phyloP scores from a whole-genome alignment of 2,888 invertebrate species.

The Hyalella azteca region DNA sequence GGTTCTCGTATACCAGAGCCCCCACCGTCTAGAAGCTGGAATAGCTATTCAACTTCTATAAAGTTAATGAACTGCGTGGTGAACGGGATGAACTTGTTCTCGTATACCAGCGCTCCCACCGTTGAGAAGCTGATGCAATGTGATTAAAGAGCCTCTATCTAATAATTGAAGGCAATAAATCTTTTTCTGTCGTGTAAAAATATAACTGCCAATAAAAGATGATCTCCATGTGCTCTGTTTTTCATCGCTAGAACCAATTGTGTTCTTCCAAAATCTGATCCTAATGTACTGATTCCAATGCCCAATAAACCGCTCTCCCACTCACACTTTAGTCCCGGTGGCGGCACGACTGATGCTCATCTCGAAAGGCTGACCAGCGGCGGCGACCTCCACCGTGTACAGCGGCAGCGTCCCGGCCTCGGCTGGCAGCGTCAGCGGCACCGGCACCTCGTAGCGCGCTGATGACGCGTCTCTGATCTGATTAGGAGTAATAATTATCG shows the following conservation, averaged over 20 bases:
- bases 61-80: constrained; percentile 63
- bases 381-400: constrained; percentile 45
- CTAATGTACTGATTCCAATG: too few relatives aligned
- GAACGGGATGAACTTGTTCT: constrained; percentile 65
- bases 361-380: constrained; percentile 41
- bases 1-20: constrained; percentile 63
- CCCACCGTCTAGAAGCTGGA: not conserved
- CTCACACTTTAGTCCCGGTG: constrained; percentile 29
- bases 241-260: too few relatives aligned
- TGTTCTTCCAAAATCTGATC: too few relatives aligned
- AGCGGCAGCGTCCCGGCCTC: constrained; percentile 14
- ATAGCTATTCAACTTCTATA: too few relatives aligned
- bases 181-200: too few relatives aligned
- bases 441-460: constrained; percentile 50
- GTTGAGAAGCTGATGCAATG: not conserved
- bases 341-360: constrained; percentile 40
- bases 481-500: too few relatives aligned
- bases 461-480: constrained; percentile 47
- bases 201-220: too few relatives aligned
- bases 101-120: constrained; percentile 61
- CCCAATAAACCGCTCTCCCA: too few relatives aligned
- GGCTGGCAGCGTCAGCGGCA: constrained; percentile 42
- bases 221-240: too few relatives aligned
- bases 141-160: too few relatives aligned
- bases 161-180: too few relatives aligned